Conservation (phyloP, 2,113 vertebrate species). For the Chaenocephalus aceratus region DNA sequence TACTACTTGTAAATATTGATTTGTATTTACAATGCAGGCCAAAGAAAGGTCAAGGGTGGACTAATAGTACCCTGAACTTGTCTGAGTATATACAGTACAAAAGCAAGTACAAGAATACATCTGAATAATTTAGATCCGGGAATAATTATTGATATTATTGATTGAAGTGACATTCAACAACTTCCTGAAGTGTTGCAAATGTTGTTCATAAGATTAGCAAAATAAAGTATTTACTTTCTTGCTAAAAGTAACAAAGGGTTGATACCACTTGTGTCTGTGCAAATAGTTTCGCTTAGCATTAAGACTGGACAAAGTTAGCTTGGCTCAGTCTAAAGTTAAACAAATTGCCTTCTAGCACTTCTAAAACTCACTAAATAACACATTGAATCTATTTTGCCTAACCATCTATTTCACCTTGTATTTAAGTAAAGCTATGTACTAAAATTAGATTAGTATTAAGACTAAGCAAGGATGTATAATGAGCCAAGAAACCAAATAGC, state of each 20-base stretch:
- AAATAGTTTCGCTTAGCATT: background rate
- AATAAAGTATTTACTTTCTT: background rate
- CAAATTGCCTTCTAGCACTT: background rate
- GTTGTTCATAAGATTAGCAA: background rate
- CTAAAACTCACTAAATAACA: background rate
- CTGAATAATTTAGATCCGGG: background rate
- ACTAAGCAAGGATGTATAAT: background rate
- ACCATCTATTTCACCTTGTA: background rate
- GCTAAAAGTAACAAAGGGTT: background rate
- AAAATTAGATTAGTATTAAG: background rate
- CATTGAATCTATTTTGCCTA: background rate
- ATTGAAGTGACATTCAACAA: background rate
- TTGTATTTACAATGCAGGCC: constrained; percentile 50
- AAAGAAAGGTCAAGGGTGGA: constrained; percentile 37
- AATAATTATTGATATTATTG: background rate
- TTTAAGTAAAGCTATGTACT: background rate
- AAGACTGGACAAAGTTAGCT: background rate
- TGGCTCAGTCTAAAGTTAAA: background rate
- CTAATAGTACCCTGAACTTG: constrained; percentile 31
- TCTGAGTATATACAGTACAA: background rate
- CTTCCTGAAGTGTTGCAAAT: background rate
- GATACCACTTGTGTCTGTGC: background rate
- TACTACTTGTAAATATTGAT: constrained; percentile 76
- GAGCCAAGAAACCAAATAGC: too few species aligned
- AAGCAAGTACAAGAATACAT: background rate